Percentiles rank a stretch among this genome's conserved stretches.
Conservation (phyloP, 2,797 vertebrate genomes). For the Notolabrus celidotus region DNA sequence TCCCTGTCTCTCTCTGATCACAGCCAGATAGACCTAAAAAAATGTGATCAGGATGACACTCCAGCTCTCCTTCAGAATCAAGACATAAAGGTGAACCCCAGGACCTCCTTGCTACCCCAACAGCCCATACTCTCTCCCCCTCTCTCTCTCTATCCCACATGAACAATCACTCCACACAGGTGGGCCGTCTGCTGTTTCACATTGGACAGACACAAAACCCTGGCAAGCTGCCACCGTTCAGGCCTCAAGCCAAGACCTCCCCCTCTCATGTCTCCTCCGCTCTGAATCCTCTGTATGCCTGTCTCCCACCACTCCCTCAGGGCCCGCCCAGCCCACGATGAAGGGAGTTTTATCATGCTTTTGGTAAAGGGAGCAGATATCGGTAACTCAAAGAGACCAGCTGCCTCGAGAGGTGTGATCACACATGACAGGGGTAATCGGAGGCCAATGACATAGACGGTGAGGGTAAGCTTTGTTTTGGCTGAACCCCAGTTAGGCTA, state of each 20-base stretch:
- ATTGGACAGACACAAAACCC: constrained; percentile 59
- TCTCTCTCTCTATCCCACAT: constrained; percentile 18
- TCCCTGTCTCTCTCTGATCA: background rate
- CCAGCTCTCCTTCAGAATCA: background rate
- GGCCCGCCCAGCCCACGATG: constrained; percentile 39
- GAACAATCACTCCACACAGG: constrained; percentile 61
- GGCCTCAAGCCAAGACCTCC: constrained; percentile 53
- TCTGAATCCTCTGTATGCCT: constrained; percentile 41
- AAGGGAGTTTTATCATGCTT: constrained; percentile 62
- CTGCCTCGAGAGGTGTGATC: constrained; percentile 39
- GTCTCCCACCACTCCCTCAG: constrained; percentile 59
- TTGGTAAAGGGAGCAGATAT: constrained; percentile 40
- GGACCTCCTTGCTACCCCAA: constrained; percentile 55
- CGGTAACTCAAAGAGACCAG: constrained; percentile 49
- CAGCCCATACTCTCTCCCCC: constrained; percentile 19
- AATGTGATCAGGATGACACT: background rate
- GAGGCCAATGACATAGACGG: background rate
- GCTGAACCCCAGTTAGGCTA: constrained; percentile 11
- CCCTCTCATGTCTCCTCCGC: constrained; percentile 38
- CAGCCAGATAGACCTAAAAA: constrained; percentile 14
- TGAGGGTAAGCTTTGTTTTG: constrained; percentile 30
- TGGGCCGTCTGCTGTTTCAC: constrained; percentile 65
- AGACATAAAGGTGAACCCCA: constrained; percentile 31
- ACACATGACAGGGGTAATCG: constrained; percentile 4
- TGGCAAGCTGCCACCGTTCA: constrained; percentile 62